Conservation (phyloP, 2,888 invertebrate genomes). For the Julus scanicus region DNA sequence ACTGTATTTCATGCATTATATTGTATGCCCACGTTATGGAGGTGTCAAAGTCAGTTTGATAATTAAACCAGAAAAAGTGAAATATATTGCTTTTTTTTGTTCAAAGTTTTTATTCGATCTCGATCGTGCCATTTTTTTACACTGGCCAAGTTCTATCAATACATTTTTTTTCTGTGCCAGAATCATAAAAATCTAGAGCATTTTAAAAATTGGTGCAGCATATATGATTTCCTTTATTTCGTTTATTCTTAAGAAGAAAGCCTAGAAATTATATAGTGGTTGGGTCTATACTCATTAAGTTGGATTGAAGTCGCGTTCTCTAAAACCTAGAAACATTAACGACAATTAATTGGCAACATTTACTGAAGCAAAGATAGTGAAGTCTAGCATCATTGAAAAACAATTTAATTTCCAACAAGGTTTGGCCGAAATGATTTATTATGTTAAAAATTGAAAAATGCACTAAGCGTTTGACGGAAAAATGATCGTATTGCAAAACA, state of each 20-base stretch:
- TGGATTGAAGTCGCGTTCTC: background rate
- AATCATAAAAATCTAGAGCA: constrained; percentile 12
- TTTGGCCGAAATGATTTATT: background rate
- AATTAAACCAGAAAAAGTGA: background rate
- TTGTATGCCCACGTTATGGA: background rate
- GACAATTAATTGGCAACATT: background rate
- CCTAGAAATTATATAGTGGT: background rate
- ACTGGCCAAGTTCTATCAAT: too few relatives aligned
- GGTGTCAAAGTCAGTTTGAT: background rate
- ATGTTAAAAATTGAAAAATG: background rate
- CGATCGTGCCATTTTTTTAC: background rate
- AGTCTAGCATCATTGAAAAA: background rate
- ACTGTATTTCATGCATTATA: background rate
- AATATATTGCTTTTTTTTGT: background rate
- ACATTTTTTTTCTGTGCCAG: background rate
- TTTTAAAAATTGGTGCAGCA: background rate
- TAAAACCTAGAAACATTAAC: background rate
- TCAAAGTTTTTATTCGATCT: background rate
- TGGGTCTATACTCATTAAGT: background rate
- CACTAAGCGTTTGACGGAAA: background rate
- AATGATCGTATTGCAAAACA: too few relatives aligned
- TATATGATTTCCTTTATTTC: background rate
- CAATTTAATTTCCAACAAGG: background rate
- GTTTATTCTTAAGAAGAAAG: background rate
- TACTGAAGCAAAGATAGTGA: background rate